These are phyloP conservation scores for Xanthorhoe designata DNA, from an alignment of 2,888 invertebrate genomes.

Conservation along the genomic window DNA sequence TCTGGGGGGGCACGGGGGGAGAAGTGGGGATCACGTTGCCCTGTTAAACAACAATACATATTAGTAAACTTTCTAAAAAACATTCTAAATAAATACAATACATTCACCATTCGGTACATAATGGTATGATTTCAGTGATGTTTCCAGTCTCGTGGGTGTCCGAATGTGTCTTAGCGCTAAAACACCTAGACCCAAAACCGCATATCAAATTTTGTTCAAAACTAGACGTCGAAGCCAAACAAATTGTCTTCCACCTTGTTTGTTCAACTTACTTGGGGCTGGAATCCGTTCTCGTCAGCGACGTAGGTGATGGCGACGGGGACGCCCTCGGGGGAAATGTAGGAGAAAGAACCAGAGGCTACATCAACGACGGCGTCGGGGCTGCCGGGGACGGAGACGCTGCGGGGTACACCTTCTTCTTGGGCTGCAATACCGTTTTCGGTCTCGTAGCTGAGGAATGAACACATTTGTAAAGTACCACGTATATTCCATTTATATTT, in stretches of 20 bases:
- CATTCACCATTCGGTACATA: too few relatives aligned
- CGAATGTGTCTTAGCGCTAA: too few relatives aligned
- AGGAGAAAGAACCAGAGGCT: constrained; percentile 83
- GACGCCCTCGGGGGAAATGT: constrained; percentile 86
- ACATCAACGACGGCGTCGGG: constrained; percentile 65
- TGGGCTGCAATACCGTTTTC: constrained; percentile 87
- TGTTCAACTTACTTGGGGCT: constrained; percentile 77
- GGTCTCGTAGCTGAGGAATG: constrained; percentile 81
- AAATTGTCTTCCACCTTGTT: too few relatives aligned
- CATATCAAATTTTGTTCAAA: too few relatives aligned
- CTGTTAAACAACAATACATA: constrained; percentile 52
- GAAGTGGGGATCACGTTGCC: constrained; percentile 75
- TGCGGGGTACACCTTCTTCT: constrained; percentile 82
- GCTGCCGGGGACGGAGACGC: constrained; percentile 76
- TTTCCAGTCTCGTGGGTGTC: too few relatives aligned
- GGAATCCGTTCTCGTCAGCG: constrained; percentile 89
- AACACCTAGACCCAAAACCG: too few relatives aligned
- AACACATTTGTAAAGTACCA: too few relatives aligned
- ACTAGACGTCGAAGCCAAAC: too few relatives aligned
- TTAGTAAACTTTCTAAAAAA: background rate
- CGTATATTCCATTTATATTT: background rate
- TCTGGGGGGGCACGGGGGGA: constrained; percentile 79
- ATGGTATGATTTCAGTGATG: too few relatives aligned
- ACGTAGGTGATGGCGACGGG: constrained; percentile 84
- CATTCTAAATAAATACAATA: background rate